Evolutionary conservation across 1,140 invertebrate genomes (phyloP).

Genomic region (Dreissena rostriformis): DNA sequence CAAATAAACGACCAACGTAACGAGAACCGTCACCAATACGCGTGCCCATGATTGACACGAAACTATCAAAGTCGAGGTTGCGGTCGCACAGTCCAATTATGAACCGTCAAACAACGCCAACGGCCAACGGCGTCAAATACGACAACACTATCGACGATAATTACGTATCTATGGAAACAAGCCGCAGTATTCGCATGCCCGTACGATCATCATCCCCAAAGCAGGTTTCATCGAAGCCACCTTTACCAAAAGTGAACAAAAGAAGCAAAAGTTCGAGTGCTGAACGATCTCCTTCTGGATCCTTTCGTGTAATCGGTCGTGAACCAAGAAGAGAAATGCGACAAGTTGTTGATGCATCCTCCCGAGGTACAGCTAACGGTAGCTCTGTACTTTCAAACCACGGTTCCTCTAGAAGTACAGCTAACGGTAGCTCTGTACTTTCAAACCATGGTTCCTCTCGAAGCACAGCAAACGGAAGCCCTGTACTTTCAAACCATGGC

Average conservation of each 20-base stretch:
- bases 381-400: too few species aligned
- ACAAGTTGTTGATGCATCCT: background rate
- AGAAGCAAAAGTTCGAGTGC: background rate
- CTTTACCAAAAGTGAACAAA: background rate
- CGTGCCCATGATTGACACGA: background rate
- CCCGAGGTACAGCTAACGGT: background rate
- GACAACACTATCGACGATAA: background rate
- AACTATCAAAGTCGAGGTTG: conserved; percentile 25
- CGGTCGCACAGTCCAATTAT: conserved; percentile 1
- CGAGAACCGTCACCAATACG: conserved; percentile 8
- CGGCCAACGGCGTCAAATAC: background rate
- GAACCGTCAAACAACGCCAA: background rate
- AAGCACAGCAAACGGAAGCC: too few species aligned
- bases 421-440: too few species aligned
- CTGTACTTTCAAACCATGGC: too few species aligned
- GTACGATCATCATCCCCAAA: background rate
- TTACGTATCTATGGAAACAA: background rate
- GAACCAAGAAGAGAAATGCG: background rate
- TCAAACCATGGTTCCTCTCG: too few species aligned
- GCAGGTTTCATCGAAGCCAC: background rate
- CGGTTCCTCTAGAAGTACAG: too few species aligned
- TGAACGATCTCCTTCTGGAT: background rate
- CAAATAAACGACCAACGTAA: conserved; percentile 19
- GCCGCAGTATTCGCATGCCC: background rate
- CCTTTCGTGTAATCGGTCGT: background rate